phyloP scores from a whole-genome alignment of 2,113 vertebrate genomes.

The Hystrix cristata region DNA sequence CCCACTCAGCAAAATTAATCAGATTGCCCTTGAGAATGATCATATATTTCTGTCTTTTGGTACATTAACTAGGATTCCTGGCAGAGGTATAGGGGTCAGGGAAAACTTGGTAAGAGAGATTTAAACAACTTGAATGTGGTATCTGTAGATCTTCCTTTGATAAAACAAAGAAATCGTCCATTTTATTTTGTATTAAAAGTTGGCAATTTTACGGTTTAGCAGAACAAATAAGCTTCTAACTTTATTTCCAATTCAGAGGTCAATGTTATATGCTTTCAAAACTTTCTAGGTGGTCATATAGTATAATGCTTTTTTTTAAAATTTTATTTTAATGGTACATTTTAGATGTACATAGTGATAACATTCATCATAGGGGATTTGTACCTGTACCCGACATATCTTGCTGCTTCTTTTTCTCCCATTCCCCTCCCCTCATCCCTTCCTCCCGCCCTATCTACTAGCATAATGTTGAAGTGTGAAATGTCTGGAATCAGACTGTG shows the following conservation, averaged over 20 bases:
- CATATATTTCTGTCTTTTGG: conserved; percentile 62
- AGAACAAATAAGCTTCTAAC: conserved; percentile 27
- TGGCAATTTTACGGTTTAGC: neutral
- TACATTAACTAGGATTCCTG: conserved; percentile 60
- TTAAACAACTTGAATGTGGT: neutral
- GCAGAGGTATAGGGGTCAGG: neutral
- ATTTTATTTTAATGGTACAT: no score
- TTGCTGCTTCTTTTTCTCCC: no score
- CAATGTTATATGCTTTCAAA: neutral
- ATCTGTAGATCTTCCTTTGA: neutral
- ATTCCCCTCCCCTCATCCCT: no score
- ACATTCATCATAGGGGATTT: no score
- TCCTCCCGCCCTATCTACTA: no score
- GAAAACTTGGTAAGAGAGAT: neutral
- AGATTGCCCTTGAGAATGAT: conserved; percentile 50
- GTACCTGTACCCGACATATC: no score
- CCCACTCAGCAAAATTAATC: conserved; percentile 59
- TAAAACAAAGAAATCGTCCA: neutral
- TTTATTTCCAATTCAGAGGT: neutral
- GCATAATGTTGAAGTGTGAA: neutral
- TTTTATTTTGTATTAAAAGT: conserved; percentile 8
- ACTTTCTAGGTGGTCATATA: neutral
- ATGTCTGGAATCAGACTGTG: neutral
- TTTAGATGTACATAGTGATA: no score
- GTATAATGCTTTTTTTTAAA: no score